Conservation (phyloP, 2,113 vertebrate genomes). For the Calyptommatus sinebrachiatus region DNA sequence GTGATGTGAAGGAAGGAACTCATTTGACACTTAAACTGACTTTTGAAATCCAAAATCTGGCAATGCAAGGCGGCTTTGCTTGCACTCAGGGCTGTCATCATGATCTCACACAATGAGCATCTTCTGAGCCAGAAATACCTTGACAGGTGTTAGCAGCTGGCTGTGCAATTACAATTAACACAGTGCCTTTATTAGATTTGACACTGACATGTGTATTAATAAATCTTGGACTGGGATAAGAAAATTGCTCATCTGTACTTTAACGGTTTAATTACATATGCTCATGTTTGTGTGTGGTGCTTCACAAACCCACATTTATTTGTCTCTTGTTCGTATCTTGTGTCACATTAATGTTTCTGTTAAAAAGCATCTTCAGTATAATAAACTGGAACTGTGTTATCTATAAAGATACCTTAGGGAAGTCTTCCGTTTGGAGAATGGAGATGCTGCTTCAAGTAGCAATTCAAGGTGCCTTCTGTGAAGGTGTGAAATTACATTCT, state of each 20-base stretch:
- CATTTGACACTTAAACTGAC: slow-evolving; percentile 58
- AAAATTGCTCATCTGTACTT: slow-evolving; percentile 60
- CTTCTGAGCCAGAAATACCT: slow-evolving; percentile 60
- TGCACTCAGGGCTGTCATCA: slow-evolving; percentile 47
- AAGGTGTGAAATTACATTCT: too few relatives aligned
- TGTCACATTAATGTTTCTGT: slow-evolving; percentile 54
- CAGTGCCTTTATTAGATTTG: slow-evolving; percentile 59
- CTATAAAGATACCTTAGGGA: too few relatives aligned
- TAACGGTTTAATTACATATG: slow-evolving; percentile 66
- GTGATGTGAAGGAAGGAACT: slow-evolving; percentile 53
- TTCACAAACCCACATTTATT: slow-evolving; percentile 50
- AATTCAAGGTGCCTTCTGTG: too few relatives aligned
- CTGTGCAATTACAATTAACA: slow-evolving; percentile 48
- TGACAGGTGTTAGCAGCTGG: slow-evolving; percentile 56
- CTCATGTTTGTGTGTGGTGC: slow-evolving; percentile 53
- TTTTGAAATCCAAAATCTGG: slow-evolving; percentile 52
- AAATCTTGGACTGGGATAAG: slow-evolving; percentile 60
- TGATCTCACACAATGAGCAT: slow-evolving; percentile 54
- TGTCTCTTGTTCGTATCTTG: slow-evolving; percentile 62
- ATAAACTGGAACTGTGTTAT: slow-evolving; percentile 61
- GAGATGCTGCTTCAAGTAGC: too few relatives aligned
- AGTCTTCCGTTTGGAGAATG: too few relatives aligned
- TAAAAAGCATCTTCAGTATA: slow-evolving; percentile 52
- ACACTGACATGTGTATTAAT: slow-evolving; percentile 62
- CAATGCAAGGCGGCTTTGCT: slow-evolving; percentile 54